Evolutionary conservation across 1,140 invertebrate species (phyloP).

Genomic region (Tigriopus japonicus): DNA sequence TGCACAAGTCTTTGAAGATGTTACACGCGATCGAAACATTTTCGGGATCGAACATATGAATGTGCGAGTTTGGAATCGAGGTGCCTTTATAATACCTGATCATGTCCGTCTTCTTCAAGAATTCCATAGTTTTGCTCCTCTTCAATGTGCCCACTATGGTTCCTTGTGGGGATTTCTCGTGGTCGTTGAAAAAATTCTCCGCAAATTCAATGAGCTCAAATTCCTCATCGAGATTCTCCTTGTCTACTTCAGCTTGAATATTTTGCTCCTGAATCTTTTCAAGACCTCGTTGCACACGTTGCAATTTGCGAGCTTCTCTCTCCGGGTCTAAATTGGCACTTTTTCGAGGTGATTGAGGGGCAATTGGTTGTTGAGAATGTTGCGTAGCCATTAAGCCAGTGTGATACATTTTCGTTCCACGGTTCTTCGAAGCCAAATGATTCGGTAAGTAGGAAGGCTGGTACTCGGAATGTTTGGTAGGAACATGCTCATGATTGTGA

Average conservation of each 20-base stretch:
- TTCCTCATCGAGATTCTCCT: conserved; percentile 1
- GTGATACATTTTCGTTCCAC: not conserved
- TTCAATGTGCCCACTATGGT: conserved; percentile 14
- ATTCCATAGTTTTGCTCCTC: conserved; percentile 52
- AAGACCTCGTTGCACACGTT: not conserved
- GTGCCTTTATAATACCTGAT: conserved; percentile 66
- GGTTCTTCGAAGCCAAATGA: not conserved
- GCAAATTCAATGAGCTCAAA: conserved; percentile 1
- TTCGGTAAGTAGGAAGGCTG: not conserved
- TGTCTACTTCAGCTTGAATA: not conserved
- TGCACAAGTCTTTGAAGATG: conserved; percentile 67
- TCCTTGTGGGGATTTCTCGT: conserved; percentile 13
- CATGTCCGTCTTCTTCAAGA: conserved; percentile 78
- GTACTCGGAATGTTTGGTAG: conserved; percentile 14
- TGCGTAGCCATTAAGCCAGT: not conserved
- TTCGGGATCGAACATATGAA: conserved; percentile 85
- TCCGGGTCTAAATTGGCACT: not conserved
- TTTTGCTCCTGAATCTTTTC: not conserved
- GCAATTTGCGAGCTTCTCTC: not conserved
- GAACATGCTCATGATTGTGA: not conserved
- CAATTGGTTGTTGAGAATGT: not conserved
- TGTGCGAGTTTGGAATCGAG: conserved; percentile 76
- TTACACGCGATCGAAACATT: conserved; percentile 72
- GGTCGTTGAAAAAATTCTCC: conserved; percentile 14
- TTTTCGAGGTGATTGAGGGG: too few relatives aligned